Evolutionary conservation across 2,888 invertebrate genomes (phyloP).

Genomic region (Rhagium mordax): DNA sequence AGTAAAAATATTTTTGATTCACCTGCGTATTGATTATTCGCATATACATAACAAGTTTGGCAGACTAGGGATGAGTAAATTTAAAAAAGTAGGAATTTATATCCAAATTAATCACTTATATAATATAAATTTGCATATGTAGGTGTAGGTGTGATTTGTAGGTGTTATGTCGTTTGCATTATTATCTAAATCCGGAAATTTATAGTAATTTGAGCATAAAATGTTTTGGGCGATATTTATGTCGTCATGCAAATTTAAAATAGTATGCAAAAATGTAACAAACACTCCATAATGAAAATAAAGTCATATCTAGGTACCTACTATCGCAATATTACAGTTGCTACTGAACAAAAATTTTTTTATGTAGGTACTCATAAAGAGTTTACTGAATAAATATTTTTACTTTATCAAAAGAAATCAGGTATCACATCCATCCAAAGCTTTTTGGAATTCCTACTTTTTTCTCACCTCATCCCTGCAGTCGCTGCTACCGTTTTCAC

Average conservation of each 20-base stretch:
- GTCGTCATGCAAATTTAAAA: no score
- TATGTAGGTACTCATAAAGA: no score
- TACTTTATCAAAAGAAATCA: no score
- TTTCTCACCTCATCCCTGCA: not conserved
- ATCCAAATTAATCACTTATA: not conserved
- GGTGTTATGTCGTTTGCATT: not conserved
- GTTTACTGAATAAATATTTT: no score
- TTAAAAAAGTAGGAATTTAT: not conserved
- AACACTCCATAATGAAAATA: no score
- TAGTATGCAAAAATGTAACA: no score
- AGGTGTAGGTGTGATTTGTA: slow-evolving; percentile 7
- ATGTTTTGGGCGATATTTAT: no score
- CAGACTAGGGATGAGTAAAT: not conserved
- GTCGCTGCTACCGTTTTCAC: slow-evolving; percentile 16
- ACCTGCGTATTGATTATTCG: not conserved
- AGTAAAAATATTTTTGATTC: not conserved
- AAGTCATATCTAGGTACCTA: no score
- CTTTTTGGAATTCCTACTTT: not conserved
- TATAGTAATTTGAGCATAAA: not conserved
- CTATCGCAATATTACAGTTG: no score
- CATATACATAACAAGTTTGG: slow-evolving; percentile 3
- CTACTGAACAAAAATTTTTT: no score
- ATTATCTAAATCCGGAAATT: not conserved
- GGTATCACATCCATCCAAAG: not conserved
- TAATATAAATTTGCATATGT: slow-evolving; percentile 1